These are phyloP conservation scores for Dicaeum eximium DNA, from an alignment of 2,113 vertebrate species.

Conservation along the genomic window DNA sequence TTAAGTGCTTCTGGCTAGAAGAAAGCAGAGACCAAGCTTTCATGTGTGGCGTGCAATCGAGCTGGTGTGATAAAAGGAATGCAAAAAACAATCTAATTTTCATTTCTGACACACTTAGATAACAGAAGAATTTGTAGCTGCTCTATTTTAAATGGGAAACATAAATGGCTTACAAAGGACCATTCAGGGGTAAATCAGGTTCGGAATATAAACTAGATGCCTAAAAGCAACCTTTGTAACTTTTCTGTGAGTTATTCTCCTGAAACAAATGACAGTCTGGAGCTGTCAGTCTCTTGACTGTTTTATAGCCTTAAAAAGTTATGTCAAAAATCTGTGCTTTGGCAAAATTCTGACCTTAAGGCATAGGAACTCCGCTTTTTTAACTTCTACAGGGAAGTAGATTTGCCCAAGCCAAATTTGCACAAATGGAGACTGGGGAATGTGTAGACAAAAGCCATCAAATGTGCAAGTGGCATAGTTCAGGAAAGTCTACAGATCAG, in stretches of 20 bases:
- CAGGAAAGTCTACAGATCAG: neutral
- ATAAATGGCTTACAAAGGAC: neutral
- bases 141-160: conserved; percentile 2
- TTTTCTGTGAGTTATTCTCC: neutral
- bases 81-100: conserved; percentile 5
- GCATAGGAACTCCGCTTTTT: neutral
- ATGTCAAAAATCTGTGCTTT: neutral
- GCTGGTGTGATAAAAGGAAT: neutral
- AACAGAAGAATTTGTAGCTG: neutral
- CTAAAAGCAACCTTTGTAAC: neutral
- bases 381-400: neutral
- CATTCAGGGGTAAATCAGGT: neutral
- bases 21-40: conserved; percentile 22
- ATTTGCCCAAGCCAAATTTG: neutral
- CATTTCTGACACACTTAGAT: conserved; percentile 36
- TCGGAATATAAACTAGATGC: neutral
- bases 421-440: neutral
- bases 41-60: neutral
- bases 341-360: neutral
- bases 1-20: conserved; percentile 33
- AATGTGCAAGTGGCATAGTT: neutral
- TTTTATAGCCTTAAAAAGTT: neutral
- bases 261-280: neutral
- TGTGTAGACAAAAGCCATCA: neutral
- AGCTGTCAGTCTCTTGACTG: neutral